Conservation (phyloP, 2,113 vertebrate genomes). For the Prunella himalayana region DNA sequence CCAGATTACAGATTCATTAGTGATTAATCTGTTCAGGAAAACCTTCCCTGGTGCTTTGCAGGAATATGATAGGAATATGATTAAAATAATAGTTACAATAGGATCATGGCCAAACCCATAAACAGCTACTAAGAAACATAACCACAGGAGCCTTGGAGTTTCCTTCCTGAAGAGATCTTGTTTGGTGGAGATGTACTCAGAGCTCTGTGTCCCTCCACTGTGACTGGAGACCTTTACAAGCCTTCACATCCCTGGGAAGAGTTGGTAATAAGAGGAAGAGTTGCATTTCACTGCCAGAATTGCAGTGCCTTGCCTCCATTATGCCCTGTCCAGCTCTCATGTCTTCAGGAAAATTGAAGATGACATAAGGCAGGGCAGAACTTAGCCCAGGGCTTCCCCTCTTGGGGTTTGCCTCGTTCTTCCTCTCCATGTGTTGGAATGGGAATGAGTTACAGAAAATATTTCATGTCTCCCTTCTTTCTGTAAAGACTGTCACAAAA, state of each 20-base stretch:
- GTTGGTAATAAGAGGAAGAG: fast-evolving
- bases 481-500: background rate
- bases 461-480: background rate
- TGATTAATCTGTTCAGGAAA: slow-evolving; percentile 53
- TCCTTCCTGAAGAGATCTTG: background rate
- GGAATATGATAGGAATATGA: background rate
- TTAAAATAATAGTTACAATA: background rate
- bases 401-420: background rate
- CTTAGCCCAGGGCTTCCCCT: background rate
- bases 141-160: background rate
- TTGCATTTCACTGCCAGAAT: background rate
- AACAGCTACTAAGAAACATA: background rate
- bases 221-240: background rate
- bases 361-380: background rate
- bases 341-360: background rate
- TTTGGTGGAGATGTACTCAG: background rate
- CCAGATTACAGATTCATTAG: slow-evolving; percentile 54
- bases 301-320: background rate
- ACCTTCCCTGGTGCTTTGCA: slow-evolving; percentile 27
- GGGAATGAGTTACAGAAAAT: background rate
- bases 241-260: background rate
- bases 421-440: background rate
- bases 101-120: background rate
- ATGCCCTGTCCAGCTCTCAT: background rate
- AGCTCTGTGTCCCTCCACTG: background rate